These are phyloP conservation scores for Cerastoderma edule DNA, from an alignment of 2,888 invertebrate genomes.

Conservation along the genomic window DNA sequence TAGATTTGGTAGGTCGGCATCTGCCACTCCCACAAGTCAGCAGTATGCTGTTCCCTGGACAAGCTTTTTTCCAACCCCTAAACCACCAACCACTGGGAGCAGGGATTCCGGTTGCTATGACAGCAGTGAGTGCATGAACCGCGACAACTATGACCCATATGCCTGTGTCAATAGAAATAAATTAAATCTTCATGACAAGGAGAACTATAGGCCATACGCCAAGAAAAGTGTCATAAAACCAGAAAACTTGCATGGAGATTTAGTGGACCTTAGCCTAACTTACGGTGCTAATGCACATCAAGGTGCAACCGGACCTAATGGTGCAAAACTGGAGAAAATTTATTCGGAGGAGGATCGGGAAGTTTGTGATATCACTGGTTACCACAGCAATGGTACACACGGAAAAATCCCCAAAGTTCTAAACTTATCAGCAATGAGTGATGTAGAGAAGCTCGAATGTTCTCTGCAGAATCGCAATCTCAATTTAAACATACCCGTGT, in stretches of 20 bases:
- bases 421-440: slow-evolving; percentile 46
- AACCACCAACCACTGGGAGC: slow-evolving; percentile 76
- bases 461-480: slow-evolving; percentile 47
- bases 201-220: slow-evolving; percentile 40
- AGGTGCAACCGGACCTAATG: slow-evolving; percentile 34
- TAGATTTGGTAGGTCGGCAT: slow-evolving; percentile 42
- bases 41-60: slow-evolving; percentile 59
- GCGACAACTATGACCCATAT: slow-evolving; percentile 60
- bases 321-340: slow-evolving; percentile 50
- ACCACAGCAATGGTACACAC: slow-evolving; percentile 36
- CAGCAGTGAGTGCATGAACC: slow-evolving; percentile 78
- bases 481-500: slow-evolving; percentile 54
- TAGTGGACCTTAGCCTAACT: slow-evolving; percentile 27
- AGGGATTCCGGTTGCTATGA: slow-evolving; percentile 83
- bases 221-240: slow-evolving; percentile 35
- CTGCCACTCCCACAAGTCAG: slow-evolving; percentile 65
- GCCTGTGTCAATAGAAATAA: slow-evolving; percentile 34
- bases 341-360: slow-evolving; percentile 77
- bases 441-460: slow-evolving; percentile 38
- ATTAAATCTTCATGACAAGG: slow-evolving; percentile 43
- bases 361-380: slow-evolving; percentile 73
- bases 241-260: slow-evolving; percentile 24
- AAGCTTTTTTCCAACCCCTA: slow-evolving; percentile 62
- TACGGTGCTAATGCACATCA: slow-evolving; percentile 49
- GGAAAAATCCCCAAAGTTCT: slow-evolving; percentile 33